Conservation (phyloP, 2,888 invertebrate species). For the Xanthorhoe designata region DNA sequence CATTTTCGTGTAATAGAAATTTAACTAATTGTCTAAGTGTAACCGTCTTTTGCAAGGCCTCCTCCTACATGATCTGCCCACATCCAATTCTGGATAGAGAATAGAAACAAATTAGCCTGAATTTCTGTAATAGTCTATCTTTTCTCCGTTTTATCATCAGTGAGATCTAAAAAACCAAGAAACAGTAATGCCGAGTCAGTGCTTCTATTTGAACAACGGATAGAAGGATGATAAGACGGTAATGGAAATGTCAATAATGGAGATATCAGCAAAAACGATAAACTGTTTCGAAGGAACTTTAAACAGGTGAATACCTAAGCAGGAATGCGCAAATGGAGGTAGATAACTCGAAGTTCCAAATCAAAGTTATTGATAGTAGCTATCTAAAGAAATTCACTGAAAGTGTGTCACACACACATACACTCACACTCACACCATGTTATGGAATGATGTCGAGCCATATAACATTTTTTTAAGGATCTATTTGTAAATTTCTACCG, state of each 20-base stretch:
- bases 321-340: constrained; percentile 41
- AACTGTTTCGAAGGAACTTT: constrained; percentile 40
- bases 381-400: constrained; percentile 61
- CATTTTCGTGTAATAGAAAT: constrained; percentile 54
- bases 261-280: constrained; percentile 43
- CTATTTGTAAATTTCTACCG: constrained; percentile 7
- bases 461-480: constrained; percentile 47
- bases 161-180: constrained; percentile 20
- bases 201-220: constrained; percentile 33
- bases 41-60: constrained; percentile 78
- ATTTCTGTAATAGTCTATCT: constrained; percentile 52
- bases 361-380: constrained; percentile 52
- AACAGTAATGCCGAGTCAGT: constrained; percentile 32
- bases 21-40: constrained; percentile 64
- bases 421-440: constrained; percentile 44
- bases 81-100: constrained; percentile 74
- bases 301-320: constrained; percentile 44
- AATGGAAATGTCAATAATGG: constrained; percentile 38
- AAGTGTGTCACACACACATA: constrained; percentile 64
- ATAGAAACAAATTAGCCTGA: constrained; percentile 69
- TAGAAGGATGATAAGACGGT: constrained; percentile 40
- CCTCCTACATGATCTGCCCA: constrained; percentile 82
- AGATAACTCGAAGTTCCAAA: constrained; percentile 43
- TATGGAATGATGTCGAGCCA: constrained; percentile 55
- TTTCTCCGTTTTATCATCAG: constrained; percentile 27